Conservation (phyloP, 2,113 vertebrate species). For the Aptenodytes patagonicus region DNA sequence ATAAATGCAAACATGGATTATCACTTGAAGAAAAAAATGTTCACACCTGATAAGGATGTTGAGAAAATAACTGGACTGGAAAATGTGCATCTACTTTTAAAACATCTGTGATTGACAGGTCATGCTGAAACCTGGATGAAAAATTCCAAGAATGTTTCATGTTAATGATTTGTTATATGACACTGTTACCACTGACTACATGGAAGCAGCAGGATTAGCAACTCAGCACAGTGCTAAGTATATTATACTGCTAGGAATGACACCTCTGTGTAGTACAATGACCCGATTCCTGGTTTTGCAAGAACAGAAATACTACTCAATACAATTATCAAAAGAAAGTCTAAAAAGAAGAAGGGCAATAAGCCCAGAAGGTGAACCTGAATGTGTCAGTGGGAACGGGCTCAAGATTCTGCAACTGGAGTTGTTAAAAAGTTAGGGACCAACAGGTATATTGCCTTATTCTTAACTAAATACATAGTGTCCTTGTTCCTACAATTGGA, state of each 20-base stretch:
- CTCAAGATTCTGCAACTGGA: neutral
- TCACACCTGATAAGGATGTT: neutral
- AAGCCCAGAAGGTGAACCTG: neutral
- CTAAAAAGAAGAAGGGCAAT: neutral
- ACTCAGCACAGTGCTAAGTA: neutral
- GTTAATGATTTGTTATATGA: neutral
- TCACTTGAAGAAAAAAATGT: neutral
- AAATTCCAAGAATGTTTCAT: neutral
- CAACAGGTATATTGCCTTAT: neutral
- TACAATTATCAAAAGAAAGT: neutral
- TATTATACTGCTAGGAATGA: neutral
- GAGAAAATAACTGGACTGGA: neutral
- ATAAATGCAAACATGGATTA: neutral
- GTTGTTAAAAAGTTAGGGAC: neutral
- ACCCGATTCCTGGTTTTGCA: neutral
- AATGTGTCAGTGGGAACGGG: neutral
- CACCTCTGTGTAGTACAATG: neutral
- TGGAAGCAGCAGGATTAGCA: neutral
- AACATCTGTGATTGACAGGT: neutral
- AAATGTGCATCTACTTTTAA: neutral
- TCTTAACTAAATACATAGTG: neutral
- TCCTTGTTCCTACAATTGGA: neutral
- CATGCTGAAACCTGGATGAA: neutral
- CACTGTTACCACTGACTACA: neutral
- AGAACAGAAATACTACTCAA: neutral